Evolutionary conservation across 2,888 invertebrate genomes (phyloP), one percentile per base, ranked within the genome.

Genomic region (Zygaena filipendulae): DNA sequence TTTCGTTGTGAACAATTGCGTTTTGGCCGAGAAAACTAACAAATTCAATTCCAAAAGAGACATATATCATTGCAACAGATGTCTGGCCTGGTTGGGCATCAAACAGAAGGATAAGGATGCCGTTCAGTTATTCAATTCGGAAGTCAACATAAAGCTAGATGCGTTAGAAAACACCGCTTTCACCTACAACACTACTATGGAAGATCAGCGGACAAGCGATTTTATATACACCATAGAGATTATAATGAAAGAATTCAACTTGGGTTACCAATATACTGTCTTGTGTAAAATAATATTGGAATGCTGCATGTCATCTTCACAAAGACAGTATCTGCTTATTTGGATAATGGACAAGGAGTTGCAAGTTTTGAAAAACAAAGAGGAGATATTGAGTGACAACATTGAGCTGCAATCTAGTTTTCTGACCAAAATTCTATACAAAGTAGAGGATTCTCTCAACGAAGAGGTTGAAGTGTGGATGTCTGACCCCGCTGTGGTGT

Each of bases 341-440:
- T 86, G 85, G 85, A 61, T 86, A 2, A 74, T 86, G 57, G 86
- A 87, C 45, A 84, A 82, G 43, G 75, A 82, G 33, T 54, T 87
- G 8, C 71, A 82, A 49, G 64, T 86, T 8, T 47, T 82, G 8
- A 59, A 62, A 33, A 64, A 66, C 23, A 57, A 35, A 20, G 52
- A 52, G 4, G 52, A 60, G 3, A 58, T 54, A 32, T 49, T 51
- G 4, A 49, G 42, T 35, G 62, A 66, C 9, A 62, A 52, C 40
- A 52, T 75, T 12, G 53, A 55, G 23, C 40, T 80, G n/a, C 61
- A 70, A 25, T 72, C 80, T 1, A 67, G 61, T 42, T 66, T 68
- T 32, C 71, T 84, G 8, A 82, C 82, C 0, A 86, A 86, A 56
- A 67, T 85, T 35, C 55, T 86, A 35, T 86, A 80, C 54, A 81